These are phyloP conservation scores for Amphipoea lucens DNA, from an alignment of 2,888 invertebrate species.

Conservation along the genomic window DNA sequence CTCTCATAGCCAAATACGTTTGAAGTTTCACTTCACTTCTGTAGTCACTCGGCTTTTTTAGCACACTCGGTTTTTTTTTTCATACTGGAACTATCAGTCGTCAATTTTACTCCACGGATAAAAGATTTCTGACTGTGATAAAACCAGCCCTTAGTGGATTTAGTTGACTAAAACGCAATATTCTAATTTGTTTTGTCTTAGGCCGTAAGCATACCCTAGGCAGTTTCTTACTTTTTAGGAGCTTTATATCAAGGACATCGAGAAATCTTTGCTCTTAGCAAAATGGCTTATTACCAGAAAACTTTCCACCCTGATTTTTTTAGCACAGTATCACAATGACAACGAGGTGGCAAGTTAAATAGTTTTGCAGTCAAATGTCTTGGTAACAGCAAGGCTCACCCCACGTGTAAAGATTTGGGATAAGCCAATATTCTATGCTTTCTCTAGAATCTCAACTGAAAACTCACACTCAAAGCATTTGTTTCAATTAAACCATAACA, in stretches of 20 bases:
- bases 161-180: neutral
- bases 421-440: neutral
- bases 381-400: neutral
- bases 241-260: neutral
- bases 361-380: neutral
- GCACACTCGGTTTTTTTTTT: no score
- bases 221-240: neutral
- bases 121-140: no score
- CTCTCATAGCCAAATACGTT: no score
- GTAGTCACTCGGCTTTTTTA: no score
- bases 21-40: no score
- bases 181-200: neutral
- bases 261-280: neutral
- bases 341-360: neutral
- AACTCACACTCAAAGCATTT: no score
- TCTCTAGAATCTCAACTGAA: neutral
- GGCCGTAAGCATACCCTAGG: neutral
- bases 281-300: neutral
- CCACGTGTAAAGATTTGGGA: neutral
- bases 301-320: neutral
- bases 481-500: no score
- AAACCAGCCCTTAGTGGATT: neutral
- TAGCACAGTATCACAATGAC: neutral
- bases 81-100: no score
- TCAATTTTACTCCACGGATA: neutral